Percentiles rank a stretch among this genome's conserved stretches.
These are phyloP conservation scores for Platerodrilus igneus DNA, from an alignment of 2,888 invertebrate species.

Conservation along the genomic window DNA sequence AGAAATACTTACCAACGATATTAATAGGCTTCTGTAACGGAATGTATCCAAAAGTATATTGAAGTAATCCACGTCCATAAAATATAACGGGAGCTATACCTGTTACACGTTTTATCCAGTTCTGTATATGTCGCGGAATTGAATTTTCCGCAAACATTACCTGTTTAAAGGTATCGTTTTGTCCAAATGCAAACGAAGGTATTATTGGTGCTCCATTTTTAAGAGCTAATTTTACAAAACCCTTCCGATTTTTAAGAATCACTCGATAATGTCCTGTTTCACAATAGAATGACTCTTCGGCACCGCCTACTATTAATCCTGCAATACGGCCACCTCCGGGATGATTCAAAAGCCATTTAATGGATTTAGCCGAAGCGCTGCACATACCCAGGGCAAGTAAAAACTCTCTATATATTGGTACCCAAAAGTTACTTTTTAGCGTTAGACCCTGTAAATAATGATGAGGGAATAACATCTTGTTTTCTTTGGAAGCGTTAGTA, in stretches of 20 bases:
- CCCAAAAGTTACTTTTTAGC: conserved; percentile 63
- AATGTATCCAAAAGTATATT: conserved; percentile 82
- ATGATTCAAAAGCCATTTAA: conserved; percentile 58
- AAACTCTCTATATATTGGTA: conserved; percentile 69
- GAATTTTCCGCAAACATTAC: conserved; percentile 69
- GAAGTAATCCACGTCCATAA: conserved; percentile 83
- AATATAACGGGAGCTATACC: conserved; percentile 74
- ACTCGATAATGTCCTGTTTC: conserved; percentile 71
- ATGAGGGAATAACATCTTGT: conserved; percentile 55
- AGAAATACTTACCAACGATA: too few species aligned
- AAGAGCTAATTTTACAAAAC: conserved; percentile 41
- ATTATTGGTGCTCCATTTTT: conserved; percentile 69
- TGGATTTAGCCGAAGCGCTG: conserved; percentile 62
- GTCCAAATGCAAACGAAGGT: conserved; percentile 87
- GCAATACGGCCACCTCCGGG: conserved; percentile 57
- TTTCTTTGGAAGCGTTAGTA: too few species aligned
- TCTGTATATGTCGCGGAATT: conserved; percentile 61
- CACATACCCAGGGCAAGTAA: conserved; percentile 53
- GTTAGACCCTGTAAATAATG: conserved; percentile 51
- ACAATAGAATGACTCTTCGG: conserved; percentile 79
- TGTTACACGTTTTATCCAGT: conserved; percentile 59
- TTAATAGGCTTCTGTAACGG: too few species aligned
- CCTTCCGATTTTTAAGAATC: conserved; percentile 72
- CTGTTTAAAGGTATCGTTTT: conserved; percentile 80
- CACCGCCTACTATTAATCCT: conserved; percentile 82